Percentiles rank a stretch among this genome's conserved stretches.
phyloP scores from a whole-genome alignment of 2,797 vertebrate genomes.

The Micrastur ruficollis region DNA sequence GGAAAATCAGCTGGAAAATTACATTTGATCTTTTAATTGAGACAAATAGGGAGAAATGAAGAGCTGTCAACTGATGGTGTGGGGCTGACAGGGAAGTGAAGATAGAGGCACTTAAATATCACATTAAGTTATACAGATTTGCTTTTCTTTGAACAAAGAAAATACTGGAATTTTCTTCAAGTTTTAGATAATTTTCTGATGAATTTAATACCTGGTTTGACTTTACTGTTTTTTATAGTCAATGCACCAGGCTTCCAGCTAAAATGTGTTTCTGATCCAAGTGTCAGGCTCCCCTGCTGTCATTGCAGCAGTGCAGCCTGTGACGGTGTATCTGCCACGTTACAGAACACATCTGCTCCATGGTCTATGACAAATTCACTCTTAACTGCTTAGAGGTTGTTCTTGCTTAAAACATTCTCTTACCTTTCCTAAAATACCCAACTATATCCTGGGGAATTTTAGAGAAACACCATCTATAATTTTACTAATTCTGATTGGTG shows the following conservation, averaged over 20 bases:
- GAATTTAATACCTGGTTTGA: not conserved
- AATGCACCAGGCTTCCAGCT: not conserved
- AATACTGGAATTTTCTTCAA: not conserved
- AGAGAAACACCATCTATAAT: not conserved
- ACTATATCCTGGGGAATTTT: not conserved
- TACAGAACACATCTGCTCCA: not conserved
- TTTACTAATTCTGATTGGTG: not conserved
- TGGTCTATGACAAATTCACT: not conserved
- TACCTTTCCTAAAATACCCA: not conserved
- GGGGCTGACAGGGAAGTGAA: not conserved
- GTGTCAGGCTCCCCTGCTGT: not conserved
- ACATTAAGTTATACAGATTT: not conserved
- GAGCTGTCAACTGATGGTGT: not conserved
- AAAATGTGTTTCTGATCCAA: not conserved
- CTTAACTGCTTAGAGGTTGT: not conserved
- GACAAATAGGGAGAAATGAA: not conserved
- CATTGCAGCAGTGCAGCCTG: not conserved
- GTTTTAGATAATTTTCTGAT: not conserved
- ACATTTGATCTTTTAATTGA: not conserved
- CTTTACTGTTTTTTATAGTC: not conserved
- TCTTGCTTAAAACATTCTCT: not conserved
- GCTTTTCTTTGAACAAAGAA: not conserved
- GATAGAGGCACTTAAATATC: not conserved
- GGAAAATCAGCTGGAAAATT: not conserved
- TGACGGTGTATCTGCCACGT: not conserved